Conservation (phyloP, 2,113 vertebrate genomes). For the Rutilus rutilus region DNA sequence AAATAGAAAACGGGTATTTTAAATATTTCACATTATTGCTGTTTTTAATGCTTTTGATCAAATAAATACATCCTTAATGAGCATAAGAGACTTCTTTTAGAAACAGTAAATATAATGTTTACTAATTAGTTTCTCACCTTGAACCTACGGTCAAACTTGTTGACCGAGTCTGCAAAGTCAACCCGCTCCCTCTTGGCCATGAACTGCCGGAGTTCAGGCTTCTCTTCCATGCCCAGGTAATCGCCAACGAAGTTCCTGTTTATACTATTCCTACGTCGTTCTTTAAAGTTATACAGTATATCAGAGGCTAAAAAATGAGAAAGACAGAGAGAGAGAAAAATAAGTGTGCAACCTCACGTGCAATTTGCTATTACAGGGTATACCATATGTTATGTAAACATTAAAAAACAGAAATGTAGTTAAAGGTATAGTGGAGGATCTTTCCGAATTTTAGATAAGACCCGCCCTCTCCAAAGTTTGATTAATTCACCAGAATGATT, state of each 20-base stretch:
- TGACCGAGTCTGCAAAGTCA: slow-evolving; percentile 92
- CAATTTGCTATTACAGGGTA: background rate
- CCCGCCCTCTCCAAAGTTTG: no score
- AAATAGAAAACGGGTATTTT: no score
- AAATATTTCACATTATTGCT: no score
- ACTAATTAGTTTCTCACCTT: slow-evolving; percentile 77
- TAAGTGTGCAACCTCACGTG: background rate
- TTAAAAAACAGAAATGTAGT: background rate
- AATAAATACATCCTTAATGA: background rate
- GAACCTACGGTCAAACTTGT: slow-evolving; percentile 95
- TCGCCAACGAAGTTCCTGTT: slow-evolving; percentile 98
- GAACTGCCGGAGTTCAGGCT: slow-evolving; percentile 92
- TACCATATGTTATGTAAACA: background rate
- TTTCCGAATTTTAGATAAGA: no score
- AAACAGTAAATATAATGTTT: background rate
- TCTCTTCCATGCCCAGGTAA: slow-evolving; percentile 95
- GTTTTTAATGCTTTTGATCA: background rate
- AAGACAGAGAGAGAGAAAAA: background rate
- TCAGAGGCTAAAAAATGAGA: slow-evolving; percentile 81
- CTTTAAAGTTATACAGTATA: slow-evolving; percentile 95
- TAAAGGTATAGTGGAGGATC: no score
- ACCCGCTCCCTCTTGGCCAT: slow-evolving; percentile 88
- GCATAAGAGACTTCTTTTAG: background rate
- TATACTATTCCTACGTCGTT: slow-evolving; percentile 92
- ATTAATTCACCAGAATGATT: no score